Conservation (phyloP, 2,888 invertebrate genomes). For the Euspilapteryx auroguttella region DNA sequence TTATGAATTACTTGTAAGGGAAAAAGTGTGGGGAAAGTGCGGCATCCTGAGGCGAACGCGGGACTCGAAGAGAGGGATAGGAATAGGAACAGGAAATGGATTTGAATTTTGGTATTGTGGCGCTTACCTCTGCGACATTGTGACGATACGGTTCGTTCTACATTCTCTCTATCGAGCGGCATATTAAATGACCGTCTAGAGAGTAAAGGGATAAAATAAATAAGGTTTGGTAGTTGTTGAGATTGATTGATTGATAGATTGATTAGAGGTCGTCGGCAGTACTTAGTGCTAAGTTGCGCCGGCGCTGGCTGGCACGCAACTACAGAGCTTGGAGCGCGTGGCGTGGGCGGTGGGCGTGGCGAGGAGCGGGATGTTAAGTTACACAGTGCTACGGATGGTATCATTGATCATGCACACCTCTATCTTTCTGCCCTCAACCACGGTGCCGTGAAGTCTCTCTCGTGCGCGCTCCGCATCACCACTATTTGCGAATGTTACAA, state of each 20-base stretch:
- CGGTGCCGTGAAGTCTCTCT: slow-evolving; percentile 99
- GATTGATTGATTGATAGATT: no score
- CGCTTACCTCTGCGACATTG: slow-evolving; percentile 55
- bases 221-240: slow-evolving; percentile 53
- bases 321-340: slow-evolving; percentile 63
- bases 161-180: slow-evolving; percentile 62
- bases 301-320: slow-evolving; percentile 19
- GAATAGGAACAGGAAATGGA: no score
- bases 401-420: slow-evolving; percentile 96
- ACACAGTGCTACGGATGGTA: slow-evolving; percentile 62
- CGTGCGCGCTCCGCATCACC: slow-evolving; percentile 99
- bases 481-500: slow-evolving; percentile 99
- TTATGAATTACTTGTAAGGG: no score
- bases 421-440: slow-evolving; percentile 99
- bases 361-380: slow-evolving; percentile 67
- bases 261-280: slow-evolving; percentile 41
- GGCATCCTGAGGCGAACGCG: no score
- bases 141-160: slow-evolving; percentile 59
- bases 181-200: slow-evolving; percentile 70
- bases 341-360: slow-evolving; percentile 51
- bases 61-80: no score
- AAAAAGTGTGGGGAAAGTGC: no score
- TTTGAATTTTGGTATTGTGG: slow-evolving; percentile 35
- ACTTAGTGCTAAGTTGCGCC: slow-evolving; percentile 24
- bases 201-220: slow-evolving; percentile 65